Conservation (phyloP, 2,113 vertebrate species). For the Sceloporus tristichus region DNA sequence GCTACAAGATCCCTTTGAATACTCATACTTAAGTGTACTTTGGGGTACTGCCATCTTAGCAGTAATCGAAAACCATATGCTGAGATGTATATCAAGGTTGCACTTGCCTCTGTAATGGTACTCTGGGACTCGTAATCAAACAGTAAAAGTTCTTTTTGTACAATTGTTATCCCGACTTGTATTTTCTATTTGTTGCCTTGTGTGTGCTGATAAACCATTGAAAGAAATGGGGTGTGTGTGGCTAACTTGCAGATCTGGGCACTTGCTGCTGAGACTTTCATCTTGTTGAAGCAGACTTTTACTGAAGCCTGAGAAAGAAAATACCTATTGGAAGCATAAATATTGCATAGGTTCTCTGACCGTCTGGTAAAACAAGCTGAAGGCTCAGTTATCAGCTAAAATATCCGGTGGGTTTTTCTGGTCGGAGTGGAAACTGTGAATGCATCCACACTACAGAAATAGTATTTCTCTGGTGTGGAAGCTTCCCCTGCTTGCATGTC, state of each 20-base stretch:
- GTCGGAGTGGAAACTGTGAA: too few species aligned
- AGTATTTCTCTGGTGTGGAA: too few species aligned
- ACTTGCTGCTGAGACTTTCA: neutral
- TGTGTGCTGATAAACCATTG: too few species aligned
- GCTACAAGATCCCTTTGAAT: too few species aligned
- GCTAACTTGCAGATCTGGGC: neutral
- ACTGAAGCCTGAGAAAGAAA: neutral
- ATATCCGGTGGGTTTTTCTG: too few species aligned
- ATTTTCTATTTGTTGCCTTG: neutral
- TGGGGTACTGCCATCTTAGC: too few species aligned
- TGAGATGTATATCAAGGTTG: too few species aligned
- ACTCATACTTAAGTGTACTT: too few species aligned
- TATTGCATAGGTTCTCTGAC: neutral
- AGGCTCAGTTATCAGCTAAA: neutral
- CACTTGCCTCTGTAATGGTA: neutral
- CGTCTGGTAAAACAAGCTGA: neutral
- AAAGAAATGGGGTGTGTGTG: neutral
- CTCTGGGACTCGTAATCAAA: neutral
- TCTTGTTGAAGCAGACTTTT: neutral
- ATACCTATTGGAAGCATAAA: slow-evolving; percentile 16
- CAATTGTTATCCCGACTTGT: neutral
- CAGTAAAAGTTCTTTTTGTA: too few species aligned
- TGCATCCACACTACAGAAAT: too few species aligned
- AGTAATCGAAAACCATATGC: too few species aligned
- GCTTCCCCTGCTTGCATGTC: too few species aligned